Percentiles rank a stretch among this genome's conserved stretches.
These are phyloP conservation scores for Perca fluviatilis DNA, from an alignment of 2,113 vertebrate genomes.

Conservation along the genomic window DNA sequence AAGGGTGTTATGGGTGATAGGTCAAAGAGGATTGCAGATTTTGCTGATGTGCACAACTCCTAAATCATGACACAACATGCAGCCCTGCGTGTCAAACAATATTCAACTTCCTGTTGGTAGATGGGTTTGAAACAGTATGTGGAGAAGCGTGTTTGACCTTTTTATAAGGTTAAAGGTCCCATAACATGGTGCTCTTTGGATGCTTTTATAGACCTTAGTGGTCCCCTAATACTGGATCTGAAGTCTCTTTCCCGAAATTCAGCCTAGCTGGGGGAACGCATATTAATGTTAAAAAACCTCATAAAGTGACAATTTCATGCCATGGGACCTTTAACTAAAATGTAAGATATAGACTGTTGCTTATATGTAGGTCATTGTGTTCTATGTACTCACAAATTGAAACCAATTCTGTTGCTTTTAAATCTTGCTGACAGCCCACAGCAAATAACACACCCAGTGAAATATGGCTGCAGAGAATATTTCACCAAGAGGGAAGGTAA, in stretches of 20 bases:
- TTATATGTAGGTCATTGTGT: not conserved
- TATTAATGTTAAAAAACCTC: no score
- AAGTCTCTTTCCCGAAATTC: no score
- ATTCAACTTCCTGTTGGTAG: not conserved
- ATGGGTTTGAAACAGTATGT: no score
- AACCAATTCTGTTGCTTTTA: slow-evolving; percentile 15
- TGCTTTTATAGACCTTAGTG: no score
- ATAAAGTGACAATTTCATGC: no score
- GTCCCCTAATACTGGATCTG: no score
- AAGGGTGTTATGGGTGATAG: not conserved
- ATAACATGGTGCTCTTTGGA: no score
- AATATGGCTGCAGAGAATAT: slow-evolving; percentile 24
- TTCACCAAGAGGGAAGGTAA: slow-evolving; percentile 36
- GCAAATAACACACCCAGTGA: slow-evolving; percentile 10
- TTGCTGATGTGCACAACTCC: not conserved
- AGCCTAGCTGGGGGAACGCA: no score
- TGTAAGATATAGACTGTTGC: no score
- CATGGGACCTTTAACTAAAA: no score
- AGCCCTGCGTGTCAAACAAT: no score
- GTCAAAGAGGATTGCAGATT: not conserved
- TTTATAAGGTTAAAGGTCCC: not conserved
- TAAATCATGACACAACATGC: not conserved
- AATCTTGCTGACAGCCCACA: slow-evolving; percentile 28
- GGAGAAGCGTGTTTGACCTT: not conserved
- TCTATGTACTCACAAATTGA: slow-evolving; percentile 5